Evolutionary conservation across 2,113 vertebrate genomes (phyloP), one percentile per base, ranked within the genome.

Genomic region (Tapirus terrestris): DNA sequence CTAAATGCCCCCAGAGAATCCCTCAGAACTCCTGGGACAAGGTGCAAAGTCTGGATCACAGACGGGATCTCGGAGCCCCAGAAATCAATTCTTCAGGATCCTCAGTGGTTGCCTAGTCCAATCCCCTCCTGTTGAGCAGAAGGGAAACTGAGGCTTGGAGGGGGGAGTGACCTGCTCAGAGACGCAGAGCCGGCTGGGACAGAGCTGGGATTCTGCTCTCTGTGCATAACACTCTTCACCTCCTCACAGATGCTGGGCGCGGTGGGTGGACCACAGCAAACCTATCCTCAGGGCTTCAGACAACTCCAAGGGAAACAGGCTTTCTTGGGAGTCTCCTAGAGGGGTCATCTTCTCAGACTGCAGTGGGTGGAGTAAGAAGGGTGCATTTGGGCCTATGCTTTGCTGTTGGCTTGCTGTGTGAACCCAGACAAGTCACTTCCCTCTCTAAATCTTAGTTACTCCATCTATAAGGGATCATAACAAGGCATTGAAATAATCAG

Each of bases 1-100:
- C 48, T 81, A 61, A 89, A 86, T 16, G 91, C 39, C 84, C 77
- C 81, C 61, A 51, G 97, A 97, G 97, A n/a, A 53, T 68, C 27
- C 0, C 4, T 0, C 14, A 13, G 4, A 29, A 81, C 92, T 73
- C 67, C 61, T 1, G 84, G 88, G 97, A n/a, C 39, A 0, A 0
- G 0, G 2, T 4, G 63, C 0, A 3, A 75, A 31, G 58, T 36
- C 29, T 14, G 10, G 21, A 33, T 67, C 16, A n/a, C n/a, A 61
- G 89, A 51, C 18, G 0, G 82, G 5, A 76, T 5, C 60, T 12
- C 89, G 33, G n/a, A 65, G 70, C 5, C 36, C 51, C 3, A 1
- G 20, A 67, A 25, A 10, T 12, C 7, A 0, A 8, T 7, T 21
- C 20, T 17, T 23, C 33, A 0, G 63, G 10, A 70, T 56, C 11